Evolutionary conservation across 2,797 vertebrate genomes (phyloP), one percentile per base, ranked within the genome.

Genomic region (Arremon aurantiirostris): DNA sequence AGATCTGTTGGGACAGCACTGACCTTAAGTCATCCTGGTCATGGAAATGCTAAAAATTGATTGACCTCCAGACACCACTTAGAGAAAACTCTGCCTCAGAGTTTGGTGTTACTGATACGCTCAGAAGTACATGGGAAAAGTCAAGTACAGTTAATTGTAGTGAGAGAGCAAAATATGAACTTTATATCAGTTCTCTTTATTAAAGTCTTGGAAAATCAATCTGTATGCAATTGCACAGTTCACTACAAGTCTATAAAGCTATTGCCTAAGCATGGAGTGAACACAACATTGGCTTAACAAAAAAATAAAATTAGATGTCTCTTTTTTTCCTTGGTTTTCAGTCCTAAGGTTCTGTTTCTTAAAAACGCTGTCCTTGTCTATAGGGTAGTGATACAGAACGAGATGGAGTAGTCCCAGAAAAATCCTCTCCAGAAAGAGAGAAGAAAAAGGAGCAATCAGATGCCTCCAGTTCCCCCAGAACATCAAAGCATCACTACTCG

Each of bases 401-500:
- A 80, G 98, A 98, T 53, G 98, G 98, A 91, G 90, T 98, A 92
- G 98, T 93, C 69, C 96, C 96, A 69, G 98, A 98, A 96, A 98
- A 98, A 82, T 97, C 97, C 37, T 98, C 98, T 69, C 98, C 98
- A 53, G 98, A 98, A 93, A 97, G 97, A 93, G 98, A 98, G 82
- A 98, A 98, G 97, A 98, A 98, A 96, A 98, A 98, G 97, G 98
- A 98, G 61, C 98, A 94, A 44, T 98, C 98, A 97, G 99, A 99
- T 95, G 97, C 98, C 41, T 98, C 99, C 56, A 98, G 98, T 97
- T 99, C 98, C 89, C 99, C 99, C 86, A 98, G 98, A 98, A 97
- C 97, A 86, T 98, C 98, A 90, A 99, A 99, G 98, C 98, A 99
- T 94, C 98, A 99, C 95, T 98, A 98, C 85, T 99, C 99, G 82